Evolutionary conservation across 1,140 invertebrate species (phyloP).

Genomic region (Semibalanus balanoides): DNA sequence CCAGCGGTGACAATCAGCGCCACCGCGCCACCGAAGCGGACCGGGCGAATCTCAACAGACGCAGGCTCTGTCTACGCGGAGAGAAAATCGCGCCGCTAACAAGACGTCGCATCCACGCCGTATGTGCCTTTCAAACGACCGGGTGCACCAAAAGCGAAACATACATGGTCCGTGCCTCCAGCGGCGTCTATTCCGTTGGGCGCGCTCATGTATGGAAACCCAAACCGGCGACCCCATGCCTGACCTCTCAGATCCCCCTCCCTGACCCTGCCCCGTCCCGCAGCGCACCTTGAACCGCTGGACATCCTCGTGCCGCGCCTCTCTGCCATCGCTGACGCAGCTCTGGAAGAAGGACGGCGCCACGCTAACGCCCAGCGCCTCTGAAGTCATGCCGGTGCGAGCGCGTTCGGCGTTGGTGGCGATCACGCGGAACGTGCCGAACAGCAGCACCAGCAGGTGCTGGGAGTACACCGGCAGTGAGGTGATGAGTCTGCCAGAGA

Average conservation of each 20-base stretch:
- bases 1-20: no score
- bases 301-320: slow-evolving; percentile 87
- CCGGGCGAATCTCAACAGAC: no score
- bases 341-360: slow-evolving; percentile 97
- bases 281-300: slow-evolving; percentile 67
- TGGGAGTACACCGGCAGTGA: slow-evolving; percentile 80
- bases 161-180: background rate
- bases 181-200: no score
- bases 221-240: background rate
- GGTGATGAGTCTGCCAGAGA: slow-evolving; percentile 67
- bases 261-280: no score
- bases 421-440: slow-evolving; percentile 93
- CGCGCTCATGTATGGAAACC: no score
- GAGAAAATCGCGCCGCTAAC: no score
- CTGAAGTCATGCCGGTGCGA: slow-evolving; percentile 86
- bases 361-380: slow-evolving; percentile 77
- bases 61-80: no score
- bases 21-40: no score
- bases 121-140: no score
- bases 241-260: background rate
- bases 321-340: slow-evolving; percentile 83
- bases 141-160: background rate
- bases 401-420: slow-evolving; percentile 80
- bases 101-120: no score
- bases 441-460: slow-evolving; percentile 80